These are phyloP conservation scores for Mionectes macconnelli DNA, from an alignment of 2,113 vertebrate species.

Conservation along the genomic window DNA sequence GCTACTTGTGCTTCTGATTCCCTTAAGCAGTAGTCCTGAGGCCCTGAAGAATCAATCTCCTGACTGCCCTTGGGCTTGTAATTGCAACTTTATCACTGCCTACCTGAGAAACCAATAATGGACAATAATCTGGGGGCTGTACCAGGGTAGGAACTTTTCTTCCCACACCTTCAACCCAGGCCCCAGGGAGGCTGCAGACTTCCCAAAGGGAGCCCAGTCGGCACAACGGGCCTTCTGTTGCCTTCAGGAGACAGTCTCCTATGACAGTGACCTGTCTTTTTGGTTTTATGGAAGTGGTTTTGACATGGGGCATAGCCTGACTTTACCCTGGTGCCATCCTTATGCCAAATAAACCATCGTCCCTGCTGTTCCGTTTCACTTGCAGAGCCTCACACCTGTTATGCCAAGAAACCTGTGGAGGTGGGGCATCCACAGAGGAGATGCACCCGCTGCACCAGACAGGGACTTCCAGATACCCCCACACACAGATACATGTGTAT, in stretches of 20 bases:
- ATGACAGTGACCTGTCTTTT: background rate
- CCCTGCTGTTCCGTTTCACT: background rate
- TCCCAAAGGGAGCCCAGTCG: background rate
- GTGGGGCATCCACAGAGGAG: background rate
- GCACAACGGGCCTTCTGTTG: background rate
- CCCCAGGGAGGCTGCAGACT: background rate
- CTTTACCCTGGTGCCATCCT: background rate
- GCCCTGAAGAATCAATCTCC: background rate
- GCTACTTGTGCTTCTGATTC: background rate
- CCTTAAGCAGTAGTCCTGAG: background rate
- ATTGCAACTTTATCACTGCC: background rate
- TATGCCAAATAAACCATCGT: background rate
- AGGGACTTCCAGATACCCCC: background rate
- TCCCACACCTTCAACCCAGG: background rate
- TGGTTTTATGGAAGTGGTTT: background rate
- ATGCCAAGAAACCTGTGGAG: background rate
- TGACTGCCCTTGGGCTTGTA: background rate
- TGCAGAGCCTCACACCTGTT: background rate
- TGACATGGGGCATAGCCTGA: background rate
- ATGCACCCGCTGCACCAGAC: background rate
- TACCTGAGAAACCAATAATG: background rate
- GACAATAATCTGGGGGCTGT: background rate
- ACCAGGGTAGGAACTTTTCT: background rate
- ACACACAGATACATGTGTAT: fast-evolving
- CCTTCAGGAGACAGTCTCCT: background rate